Evolutionary conservation across 2,797 vertebrate genomes (phyloP), one percentile per base, ranked within the genome.

Genomic region (Sebastes iracundus): DNA sequence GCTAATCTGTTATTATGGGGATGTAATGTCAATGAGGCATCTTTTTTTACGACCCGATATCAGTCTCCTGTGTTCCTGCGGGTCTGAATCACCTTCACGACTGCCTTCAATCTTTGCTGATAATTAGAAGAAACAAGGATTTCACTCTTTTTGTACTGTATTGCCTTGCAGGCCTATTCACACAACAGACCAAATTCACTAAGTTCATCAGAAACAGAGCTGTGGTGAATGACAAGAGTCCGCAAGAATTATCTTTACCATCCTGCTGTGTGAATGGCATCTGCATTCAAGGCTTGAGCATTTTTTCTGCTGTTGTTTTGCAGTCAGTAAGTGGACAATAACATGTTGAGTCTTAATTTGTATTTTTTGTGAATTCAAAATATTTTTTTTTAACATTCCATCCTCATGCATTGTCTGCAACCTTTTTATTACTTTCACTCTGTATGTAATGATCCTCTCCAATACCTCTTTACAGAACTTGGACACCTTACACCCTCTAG

Each of bases 401-500:
- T 62, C 67, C 7, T 42, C 55, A 69, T 46, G 64, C 14, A 76
- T 22, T 75, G 3, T 38, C 16, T 69, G 18, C 52, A 60, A n/a
- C 25, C 11, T 30, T 42, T 71, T 61, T 2, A 30, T 33, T 9
- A 23, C 18, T 72, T 66, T 69, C 32, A 35, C 18, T 75, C 63
- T 72, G 67, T 2, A 66, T 65, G 1, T 2, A 59, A n/a, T 4
- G 6, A 20, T 52, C 5, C 55, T 56, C 60, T 22, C 16, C 20
- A 49, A 6, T 25, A 32, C 56, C 5, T 79, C 64, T 71, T 35
- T 49, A n/a, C 83, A 75, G 84, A 90, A 71, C 35, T 23, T 82
- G 38, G 80, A 69, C 65, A 67, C 53, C 63, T 81, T 69, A 42
- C 82, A 63, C 93, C 91, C 93, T 92, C 93, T 93, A 90, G 92